Percentiles rank a stretch among this genome's conserved stretches.
These are phyloP conservation scores for Parelbella ahira DNA, from an alignment of 2,888 invertebrate species.

Conservation along the genomic window DNA sequence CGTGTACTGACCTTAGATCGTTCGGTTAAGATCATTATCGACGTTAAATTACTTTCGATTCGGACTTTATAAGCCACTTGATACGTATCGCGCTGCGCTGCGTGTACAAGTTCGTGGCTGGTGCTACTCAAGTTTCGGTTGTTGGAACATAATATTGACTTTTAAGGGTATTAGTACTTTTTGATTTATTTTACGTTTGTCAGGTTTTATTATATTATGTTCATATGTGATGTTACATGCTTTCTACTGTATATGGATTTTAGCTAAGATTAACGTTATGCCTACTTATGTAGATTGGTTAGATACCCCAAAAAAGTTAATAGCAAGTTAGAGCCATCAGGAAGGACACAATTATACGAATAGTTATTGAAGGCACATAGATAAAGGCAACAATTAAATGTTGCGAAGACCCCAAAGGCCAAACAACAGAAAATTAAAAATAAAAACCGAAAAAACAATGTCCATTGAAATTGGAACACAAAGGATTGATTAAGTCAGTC, in stretches of 20 bases:
- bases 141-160: slow-evolving; percentile 13
- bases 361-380: too few species aligned
- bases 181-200: slow-evolving; percentile 7
- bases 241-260: too few species aligned
- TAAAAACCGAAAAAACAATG: too few species aligned
- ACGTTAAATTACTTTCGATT: slow-evolving; percentile 27
- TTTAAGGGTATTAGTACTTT: slow-evolving; percentile 5
- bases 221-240: neutral
- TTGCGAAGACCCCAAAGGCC: too few species aligned
- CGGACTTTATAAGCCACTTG: slow-evolving; percentile 14
- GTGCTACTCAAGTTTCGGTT: slow-evolving; percentile 16
- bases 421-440: too few species aligned
- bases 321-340: too few species aligned
- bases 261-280: too few species aligned
- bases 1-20: slow-evolving; percentile 28
- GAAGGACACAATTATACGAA: too few species aligned
- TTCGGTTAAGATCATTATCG: slow-evolving; percentile 28
- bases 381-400: too few species aligned
- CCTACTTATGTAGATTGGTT: too few species aligned
- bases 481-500: slow-evolving; percentile 30
- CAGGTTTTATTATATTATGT: neutral
- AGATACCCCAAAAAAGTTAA: too few species aligned
- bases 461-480: slow-evolving; percentile 23
- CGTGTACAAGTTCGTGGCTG: slow-evolving; percentile 7
- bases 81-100: slow-evolving; percentile 9